These are phyloP conservation scores for Ennomos fuscantarius DNA, from an alignment of 2,888 invertebrate species.

Conservation along the genomic window DNA sequence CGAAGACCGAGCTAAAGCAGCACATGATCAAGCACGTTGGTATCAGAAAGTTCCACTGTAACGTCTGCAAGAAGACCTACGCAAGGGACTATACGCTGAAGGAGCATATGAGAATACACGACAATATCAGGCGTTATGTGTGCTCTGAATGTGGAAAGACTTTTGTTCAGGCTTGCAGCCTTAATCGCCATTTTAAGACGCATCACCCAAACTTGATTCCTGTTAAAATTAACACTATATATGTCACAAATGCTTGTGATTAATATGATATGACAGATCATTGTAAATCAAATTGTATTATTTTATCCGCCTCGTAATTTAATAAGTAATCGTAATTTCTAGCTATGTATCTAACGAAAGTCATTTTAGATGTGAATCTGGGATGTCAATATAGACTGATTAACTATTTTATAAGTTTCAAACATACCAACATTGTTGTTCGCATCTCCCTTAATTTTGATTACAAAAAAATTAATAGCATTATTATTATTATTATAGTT, in stretches of 20 bases:
- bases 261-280: no score
- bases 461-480: no score
- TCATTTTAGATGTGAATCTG: no score
- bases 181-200: slow-evolving; percentile 71
- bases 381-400: no score
- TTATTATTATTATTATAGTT: no score
- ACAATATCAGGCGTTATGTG: slow-evolving; percentile 69
- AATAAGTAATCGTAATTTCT: no score
- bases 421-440: no score
- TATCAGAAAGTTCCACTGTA: slow-evolving; percentile 74
- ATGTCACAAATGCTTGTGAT: background rate
- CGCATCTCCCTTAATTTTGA: no score
- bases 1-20: slow-evolving; percentile 80
- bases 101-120: slow-evolving; percentile 76
- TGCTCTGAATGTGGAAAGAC: slow-evolving; percentile 68
- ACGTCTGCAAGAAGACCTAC: slow-evolving; percentile 79
- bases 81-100: slow-evolving; percentile 74
- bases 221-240: slow-evolving; percentile 29
- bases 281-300: no score
- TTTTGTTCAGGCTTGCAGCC: slow-evolving; percentile 73
- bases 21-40: slow-evolving; percentile 83
- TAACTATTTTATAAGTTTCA: no score
- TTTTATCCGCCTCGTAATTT: no score
- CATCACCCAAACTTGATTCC: slow-evolving; percentile 58
- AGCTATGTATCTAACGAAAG: no score